Conservation (phyloP, 2,113 vertebrate species). For the Oryctolagus cuniculus region mOryCun1.1 NC_091434.1:62823001-62823500, state of each 20-base stretch:
- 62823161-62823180: too few species aligned
- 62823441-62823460: conserved; percentile 37
- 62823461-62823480: too few species aligned
- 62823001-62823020: too few species aligned
- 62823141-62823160: too few species aligned
- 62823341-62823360: not conserved
- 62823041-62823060: too few species aligned
- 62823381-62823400: not conserved
- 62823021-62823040: too few species aligned
- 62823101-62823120: too few species aligned
- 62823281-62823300: not conserved
- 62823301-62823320: not conserved
- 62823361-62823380: not conserved
- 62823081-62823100: too few species aligned
- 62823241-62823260: not conserved
- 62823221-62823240: not conserved
- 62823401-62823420: not conserved
- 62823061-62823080: too few species aligned
- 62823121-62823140: too few species aligned
- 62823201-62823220: not conserved
- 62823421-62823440: not conserved
- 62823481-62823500: too few species aligned
- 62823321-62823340: not conserved
- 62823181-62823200: too few species aligned
- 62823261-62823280: not conserved